These are phyloP conservation scores for Euzetes globulus DNA, from an alignment of 2,888 invertebrate genomes.

Conservation along the genomic window DNA sequence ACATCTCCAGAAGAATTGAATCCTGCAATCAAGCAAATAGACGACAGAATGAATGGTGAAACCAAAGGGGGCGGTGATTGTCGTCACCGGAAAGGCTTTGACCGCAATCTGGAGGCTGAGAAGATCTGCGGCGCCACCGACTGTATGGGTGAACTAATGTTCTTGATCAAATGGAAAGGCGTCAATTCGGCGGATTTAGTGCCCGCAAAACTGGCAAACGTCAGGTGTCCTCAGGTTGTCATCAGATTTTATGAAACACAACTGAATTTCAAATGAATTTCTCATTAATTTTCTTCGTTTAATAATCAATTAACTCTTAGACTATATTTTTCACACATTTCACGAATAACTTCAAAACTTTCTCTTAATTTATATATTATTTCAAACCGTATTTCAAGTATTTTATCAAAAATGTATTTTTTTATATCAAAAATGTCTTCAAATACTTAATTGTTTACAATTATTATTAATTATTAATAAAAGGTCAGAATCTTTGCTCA, in stretches of 20 bases:
- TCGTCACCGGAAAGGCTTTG: constrained; percentile 43
- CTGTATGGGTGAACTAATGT: constrained; percentile 18
- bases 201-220: constrained; percentile 42
- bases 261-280: constrained; percentile 44
- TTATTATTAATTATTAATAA: too few relatives aligned
- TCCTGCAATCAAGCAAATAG: background rate
- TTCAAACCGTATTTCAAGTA: too few relatives aligned
- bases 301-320: too few relatives aligned
- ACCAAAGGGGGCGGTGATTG: background rate
- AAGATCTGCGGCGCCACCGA: constrained; percentile 26
- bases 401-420: too few relatives aligned
- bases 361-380: too few relatives aligned
- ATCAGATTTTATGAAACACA: constrained; percentile 51
- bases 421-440: too few relatives aligned
- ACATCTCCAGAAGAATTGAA: background rate
- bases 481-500: too few relatives aligned
- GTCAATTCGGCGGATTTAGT: constrained; percentile 27
- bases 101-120: constrained; percentile 12
- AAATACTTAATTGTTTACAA: too few relatives aligned
- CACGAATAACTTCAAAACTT: too few relatives aligned
- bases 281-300: background rate
- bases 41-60: background rate
- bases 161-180: constrained; percentile 30
- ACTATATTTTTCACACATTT: too few relatives aligned
- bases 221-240: constrained; percentile 50